Evolutionary conservation across 2,113 vertebrate species (phyloP).

Genomic region (Scytalopus superciliaris): DNA sequence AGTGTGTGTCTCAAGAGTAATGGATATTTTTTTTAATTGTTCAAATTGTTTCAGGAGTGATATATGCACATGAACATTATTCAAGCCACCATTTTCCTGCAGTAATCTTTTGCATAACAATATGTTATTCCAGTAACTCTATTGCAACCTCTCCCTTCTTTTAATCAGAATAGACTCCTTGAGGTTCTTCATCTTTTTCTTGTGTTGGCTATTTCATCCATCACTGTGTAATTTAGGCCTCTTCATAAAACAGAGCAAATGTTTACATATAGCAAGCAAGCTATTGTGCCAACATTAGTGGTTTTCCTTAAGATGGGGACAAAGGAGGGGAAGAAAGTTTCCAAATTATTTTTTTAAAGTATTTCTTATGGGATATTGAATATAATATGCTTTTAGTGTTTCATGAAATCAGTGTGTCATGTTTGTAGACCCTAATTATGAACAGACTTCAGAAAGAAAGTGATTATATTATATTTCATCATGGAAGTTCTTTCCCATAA

Average conservation of each 20-base stretch:
- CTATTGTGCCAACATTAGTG: not conserved
- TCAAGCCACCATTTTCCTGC: not conserved
- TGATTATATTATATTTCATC: not conserved
- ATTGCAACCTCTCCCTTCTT: not conserved
- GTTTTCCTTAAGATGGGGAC: not conserved
- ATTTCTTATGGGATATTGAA: not conserved
- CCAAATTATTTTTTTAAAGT: not conserved
- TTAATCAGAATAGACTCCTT: not conserved
- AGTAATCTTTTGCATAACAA: not conserved
- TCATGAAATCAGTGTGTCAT: not conserved
- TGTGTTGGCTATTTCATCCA: not conserved
- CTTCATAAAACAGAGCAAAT: not conserved
- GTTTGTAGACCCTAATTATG: not conserved
- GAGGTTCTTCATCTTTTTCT: not conserved
- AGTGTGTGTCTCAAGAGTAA: slow-evolving; percentile 7
- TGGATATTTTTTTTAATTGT: not conserved
- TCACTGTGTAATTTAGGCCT: not conserved
- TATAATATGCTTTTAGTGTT: not conserved
- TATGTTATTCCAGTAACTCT: not conserved
- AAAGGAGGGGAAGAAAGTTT: not conserved
- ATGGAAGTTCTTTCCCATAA: not conserved
- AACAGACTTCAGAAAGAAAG: not conserved
- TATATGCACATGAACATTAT: not conserved
- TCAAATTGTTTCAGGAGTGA: not conserved
- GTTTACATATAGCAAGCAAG: accelerated